Evolutionary conservation across 1,140 invertebrate genomes (phyloP), one percentile per base, ranked within the genome.

Genomic region (Archegozetes longisetosus): DNA sequence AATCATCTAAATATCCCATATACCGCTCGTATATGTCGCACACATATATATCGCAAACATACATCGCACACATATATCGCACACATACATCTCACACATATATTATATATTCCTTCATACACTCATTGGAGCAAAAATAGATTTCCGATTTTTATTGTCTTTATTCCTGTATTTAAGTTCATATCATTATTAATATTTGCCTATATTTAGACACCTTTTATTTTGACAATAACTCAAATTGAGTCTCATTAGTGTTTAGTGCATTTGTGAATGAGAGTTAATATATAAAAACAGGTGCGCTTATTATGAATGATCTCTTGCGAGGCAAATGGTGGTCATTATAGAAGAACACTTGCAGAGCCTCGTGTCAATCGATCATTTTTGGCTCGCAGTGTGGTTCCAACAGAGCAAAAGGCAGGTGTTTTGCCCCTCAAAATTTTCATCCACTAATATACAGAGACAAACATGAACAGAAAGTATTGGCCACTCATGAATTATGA

Each of bases 401-500:
- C 20, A 26, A 20, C 20, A 9, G 50, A 51, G 50, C 50, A 6
- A 51, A 26, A 51, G 6, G 50, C 20, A 51, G 24, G 50, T 25
- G 50, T 20, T 20, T 40, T 6, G 32, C 17, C 32, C 17, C 32
- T 9, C 13, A 51, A 51, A 9, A 9, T 9, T 40, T 40, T 40
- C 32, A 6, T 40, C 32, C 32, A 40, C 32, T 40, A 40, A 40
- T 40, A 40, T 40, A 40, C 32, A 40, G 32, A 40, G 17, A 40
- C 32, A 40, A 40, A 40, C 32, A 40, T 40, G 17, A 40, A 40
- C 6, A 40, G 6, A 40, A 40, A 40, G 32, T 40, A 40, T 40
- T 40, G 32, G 32, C 32, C 17, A 40, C 32, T 40, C 50, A 51
- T 51, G 50, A 51, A 51, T 51, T 51, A 51, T 51, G 50, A 51